Evolutionary conservation across 2,797 vertebrate genomes (phyloP).

Genomic region (Anabas testudineus): DNA sequence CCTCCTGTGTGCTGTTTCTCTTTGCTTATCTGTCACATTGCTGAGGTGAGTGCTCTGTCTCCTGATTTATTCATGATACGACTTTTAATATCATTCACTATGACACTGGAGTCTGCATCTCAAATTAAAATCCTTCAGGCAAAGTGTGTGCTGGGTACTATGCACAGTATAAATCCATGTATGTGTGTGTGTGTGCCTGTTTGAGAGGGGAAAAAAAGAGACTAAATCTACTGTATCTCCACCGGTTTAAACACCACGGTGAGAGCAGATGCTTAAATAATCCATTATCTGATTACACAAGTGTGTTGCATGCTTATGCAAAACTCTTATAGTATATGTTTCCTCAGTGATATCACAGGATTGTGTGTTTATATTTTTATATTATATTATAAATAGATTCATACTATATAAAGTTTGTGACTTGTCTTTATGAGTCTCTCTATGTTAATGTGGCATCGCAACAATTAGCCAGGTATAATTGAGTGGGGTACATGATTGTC

Average conservation of each 20-base stretch:
- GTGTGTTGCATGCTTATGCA: conserved; percentile 32
- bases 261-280: conserved; percentile 68
- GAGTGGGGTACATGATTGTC: conserved; percentile 73
- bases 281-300: conserved; percentile 67
- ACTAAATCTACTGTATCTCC: conserved; percentile 52
- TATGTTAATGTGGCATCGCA: conserved; percentile 57
- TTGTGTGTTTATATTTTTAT: not conserved
- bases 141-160: conserved; percentile 62
- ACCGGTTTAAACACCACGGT: conserved; percentile 36
- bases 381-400: not conserved
- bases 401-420: conserved; percentile 10
- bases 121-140: conserved; percentile 85
- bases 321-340: conserved; percentile 28
- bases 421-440: conserved; percentile 45
- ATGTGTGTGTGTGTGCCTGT: conserved; percentile 34
- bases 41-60: conserved; percentile 82
- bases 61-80: conserved; percentile 86
- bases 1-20: conserved; percentile 65
- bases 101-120: conserved; percentile 84
- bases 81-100: conserved; percentile 87
- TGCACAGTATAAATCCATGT: conserved; percentile 30
- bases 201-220: conserved; percentile 22
- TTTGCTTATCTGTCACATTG: conserved; percentile 78
- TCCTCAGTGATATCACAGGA: conserved; percentile 25
- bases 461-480: conserved; percentile 82